These are phyloP conservation scores for Agapornis canus DNA, from an alignment of 2,797 vertebrate genomes.

Conservation along the genomic window DNA sequence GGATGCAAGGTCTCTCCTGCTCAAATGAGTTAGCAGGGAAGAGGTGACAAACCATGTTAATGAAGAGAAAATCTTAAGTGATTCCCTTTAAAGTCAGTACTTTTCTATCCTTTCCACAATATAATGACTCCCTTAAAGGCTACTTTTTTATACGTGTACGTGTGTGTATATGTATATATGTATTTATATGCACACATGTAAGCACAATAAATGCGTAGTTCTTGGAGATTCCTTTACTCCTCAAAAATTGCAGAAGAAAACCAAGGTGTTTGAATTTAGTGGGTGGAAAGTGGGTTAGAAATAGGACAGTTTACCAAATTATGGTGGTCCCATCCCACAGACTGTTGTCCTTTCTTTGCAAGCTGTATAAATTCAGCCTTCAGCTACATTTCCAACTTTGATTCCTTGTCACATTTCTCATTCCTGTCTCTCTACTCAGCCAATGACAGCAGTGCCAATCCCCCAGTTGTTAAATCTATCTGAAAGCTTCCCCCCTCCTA, in stretches of 20 bases:
- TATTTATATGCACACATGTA: not conserved
- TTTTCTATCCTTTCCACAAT: not conserved
- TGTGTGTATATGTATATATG: not conserved
- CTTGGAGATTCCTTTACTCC: constrained; percentile 3
- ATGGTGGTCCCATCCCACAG: constrained; percentile 54
- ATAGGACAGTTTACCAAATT: constrained; percentile 67
- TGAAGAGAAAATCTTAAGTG: not conserved
- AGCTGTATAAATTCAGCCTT: constrained; percentile 63
- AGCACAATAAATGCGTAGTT: not conserved
- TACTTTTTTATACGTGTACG: not conserved
- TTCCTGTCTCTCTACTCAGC: constrained; percentile 54
- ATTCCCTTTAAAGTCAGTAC: not conserved
- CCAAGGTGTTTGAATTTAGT: constrained; percentile 43
- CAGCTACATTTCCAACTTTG: constrained; percentile 52
- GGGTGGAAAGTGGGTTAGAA: constrained; percentile 46
- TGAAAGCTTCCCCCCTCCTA: constrained; percentile 62
- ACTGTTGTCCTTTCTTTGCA: constrained; percentile 65
- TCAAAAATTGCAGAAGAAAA: constrained; percentile 25
- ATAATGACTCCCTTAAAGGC: not conserved
- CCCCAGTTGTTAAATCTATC: constrained; percentile 70
- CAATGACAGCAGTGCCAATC: constrained; percentile 67
- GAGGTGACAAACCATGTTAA: not conserved
- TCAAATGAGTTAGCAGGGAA: not conserved
- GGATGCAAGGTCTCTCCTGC: not conserved
- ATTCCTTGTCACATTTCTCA: constrained; percentile 66